Percentiles rank a stretch among this genome's conserved stretches.
These are phyloP conservation scores for Lycophotia porphyrea DNA, from an alignment of 2,888 invertebrate genomes.

Conservation along the genomic window DNA sequence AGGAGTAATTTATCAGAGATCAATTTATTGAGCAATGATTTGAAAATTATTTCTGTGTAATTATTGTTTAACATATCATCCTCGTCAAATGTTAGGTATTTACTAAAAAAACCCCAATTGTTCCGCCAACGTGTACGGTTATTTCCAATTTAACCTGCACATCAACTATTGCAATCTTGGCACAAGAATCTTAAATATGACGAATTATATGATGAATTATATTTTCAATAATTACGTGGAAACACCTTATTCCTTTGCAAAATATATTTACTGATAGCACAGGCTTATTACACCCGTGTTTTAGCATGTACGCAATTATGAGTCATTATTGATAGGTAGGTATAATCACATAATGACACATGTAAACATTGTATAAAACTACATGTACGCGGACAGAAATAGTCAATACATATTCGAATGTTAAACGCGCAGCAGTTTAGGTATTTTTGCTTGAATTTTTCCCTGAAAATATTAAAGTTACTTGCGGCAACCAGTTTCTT, in stretches of 20 bases:
- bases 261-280: constrained; percentile 1
- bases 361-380: constrained; percentile 35
- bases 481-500: neutral
- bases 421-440: neutral
- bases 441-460: neutral
- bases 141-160: neutral
- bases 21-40: neutral
- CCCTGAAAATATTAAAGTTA: neutral
- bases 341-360: constrained; percentile 36
- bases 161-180: constrained; percentile 15
- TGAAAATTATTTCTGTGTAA: neutral
- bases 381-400: neutral
- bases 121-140: neutral
- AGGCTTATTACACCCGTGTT: constrained; percentile 1
- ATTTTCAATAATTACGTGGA: constrained; percentile 2
- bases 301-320: constrained; percentile 12
- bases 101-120: constrained; percentile 21
- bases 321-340: constrained; percentile 19
- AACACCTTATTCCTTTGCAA: constrained; percentile 19
- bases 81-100: constrained; percentile 9
- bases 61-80: constrained; percentile 2
- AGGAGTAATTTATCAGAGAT: neutral
- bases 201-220: too few relatives aligned
- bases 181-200: constrained; percentile 23
- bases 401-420: constrained; percentile 13